Percentiles rank a stretch among this genome's conserved stretches.
Evolutionary conservation across 2,113 vertebrate species (phyloP).

Genomic region (Holacanthus passer): DNA sequence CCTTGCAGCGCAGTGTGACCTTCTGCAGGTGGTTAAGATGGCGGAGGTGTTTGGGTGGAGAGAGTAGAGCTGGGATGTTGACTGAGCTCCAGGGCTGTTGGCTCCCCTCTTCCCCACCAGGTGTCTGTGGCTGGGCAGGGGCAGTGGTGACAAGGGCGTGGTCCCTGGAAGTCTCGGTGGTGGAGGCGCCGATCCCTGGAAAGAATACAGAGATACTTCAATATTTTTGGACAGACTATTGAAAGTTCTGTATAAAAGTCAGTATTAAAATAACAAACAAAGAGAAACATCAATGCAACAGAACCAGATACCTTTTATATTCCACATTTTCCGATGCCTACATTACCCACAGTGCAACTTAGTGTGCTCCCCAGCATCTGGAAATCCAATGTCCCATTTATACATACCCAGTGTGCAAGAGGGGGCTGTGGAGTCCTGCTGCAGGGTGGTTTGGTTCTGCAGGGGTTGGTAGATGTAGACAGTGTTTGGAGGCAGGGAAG

Average conservation of each 20-base stretch:
- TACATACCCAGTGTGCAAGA: slow-evolving; percentile 49
- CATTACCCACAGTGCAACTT: not conserved
- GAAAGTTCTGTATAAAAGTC: not conserved
- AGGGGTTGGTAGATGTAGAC: slow-evolving; percentile 97
- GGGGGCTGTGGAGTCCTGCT: slow-evolving; percentile 58
- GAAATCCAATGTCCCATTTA: not conserved
- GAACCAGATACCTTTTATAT: not conserved
- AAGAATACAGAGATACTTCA: not conserved
- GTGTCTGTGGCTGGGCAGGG: slow-evolving; percentile 7
- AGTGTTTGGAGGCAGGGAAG: slow-evolving; percentile 92
- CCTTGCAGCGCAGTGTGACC: slow-evolving; percentile 85
- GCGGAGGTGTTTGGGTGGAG: slow-evolving; percentile 48
- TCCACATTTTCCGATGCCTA: not conserved
- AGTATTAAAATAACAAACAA: not conserved
- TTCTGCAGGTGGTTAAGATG: slow-evolving; percentile 77
- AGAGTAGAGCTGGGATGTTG: slow-evolving; percentile 52
- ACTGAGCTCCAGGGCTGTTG: slow-evolving; percentile 76
- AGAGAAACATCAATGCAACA: not conserved
- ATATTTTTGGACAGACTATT: not conserved
- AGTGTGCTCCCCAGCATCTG: not conserved
- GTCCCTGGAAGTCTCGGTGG: slow-evolving; percentile 50
- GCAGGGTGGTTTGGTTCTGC: slow-evolving; percentile 79
- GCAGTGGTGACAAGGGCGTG: slow-evolving; percentile 25
- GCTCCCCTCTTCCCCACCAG: slow-evolving; percentile 38
- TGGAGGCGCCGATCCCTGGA: slow-evolving; percentile 58